A percentile compares a stretch with the other conserved stretches of the same genome.
These are phyloP conservation scores for Drosophila ustulata DNA, from an alignment of 2,888 invertebrate species.

Conservation along the genomic window DNA sequence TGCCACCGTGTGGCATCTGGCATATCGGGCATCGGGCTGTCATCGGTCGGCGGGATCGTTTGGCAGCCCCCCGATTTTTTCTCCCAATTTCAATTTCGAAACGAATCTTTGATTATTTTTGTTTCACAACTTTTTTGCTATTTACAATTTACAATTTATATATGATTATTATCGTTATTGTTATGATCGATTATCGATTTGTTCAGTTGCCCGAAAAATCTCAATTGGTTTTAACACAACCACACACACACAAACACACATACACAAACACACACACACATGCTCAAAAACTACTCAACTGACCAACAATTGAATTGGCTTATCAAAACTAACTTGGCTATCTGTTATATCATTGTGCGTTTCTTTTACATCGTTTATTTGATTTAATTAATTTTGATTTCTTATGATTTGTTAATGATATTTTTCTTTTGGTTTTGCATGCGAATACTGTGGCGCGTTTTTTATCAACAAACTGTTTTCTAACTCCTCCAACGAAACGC, in stretches of 20 bases:
- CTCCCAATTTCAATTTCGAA: constrained; percentile 29
- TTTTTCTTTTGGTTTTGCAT: constrained; percentile 27
- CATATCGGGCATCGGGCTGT: no score
- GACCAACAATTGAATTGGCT: constrained; percentile 28
- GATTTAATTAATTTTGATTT: not conserved
- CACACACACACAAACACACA: constrained; percentile 4
- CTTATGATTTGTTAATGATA: constrained; percentile 1
- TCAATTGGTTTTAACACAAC: not conserved
- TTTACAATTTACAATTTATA: not conserved
- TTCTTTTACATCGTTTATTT: not conserved
- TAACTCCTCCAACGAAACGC: constrained; percentile 13
- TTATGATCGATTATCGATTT: not conserved
- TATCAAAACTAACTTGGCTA: constrained; percentile 37
- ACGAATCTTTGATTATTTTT: not conserved
- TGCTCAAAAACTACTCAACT: not conserved
- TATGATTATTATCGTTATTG: constrained; percentile 5
- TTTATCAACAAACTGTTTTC: constrained; percentile 3
- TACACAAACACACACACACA: constrained; percentile 9
- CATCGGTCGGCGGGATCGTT: no score
- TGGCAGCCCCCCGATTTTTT: not conserved
- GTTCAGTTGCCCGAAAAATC: not conserved
- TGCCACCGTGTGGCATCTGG: not conserved
- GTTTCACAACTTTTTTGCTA: not conserved
- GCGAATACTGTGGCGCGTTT: constrained; percentile 27
- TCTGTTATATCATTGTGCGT: constrained; percentile 14